A percentile compares a stretch with the other conserved stretches of the same genome.
Evolutionary conservation across 2,797 vertebrate species (phyloP).

Genomic region (Platyrinchus mystaceus): DNA sequence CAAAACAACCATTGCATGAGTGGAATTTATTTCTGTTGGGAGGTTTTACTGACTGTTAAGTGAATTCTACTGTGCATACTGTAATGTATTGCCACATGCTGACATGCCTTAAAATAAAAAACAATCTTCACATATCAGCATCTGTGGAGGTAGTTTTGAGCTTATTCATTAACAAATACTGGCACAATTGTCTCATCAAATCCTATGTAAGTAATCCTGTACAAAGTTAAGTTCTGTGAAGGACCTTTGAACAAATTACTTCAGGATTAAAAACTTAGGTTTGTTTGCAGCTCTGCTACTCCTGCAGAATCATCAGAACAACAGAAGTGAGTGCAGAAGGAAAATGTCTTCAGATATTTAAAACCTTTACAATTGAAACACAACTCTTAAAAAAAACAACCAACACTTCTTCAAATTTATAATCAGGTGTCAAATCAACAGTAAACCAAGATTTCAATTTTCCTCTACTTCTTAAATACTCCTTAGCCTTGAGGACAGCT

Average conservation of each 20-base stretch:
- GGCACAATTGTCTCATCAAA: background rate
- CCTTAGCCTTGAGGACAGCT: background rate
- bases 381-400: background rate
- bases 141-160: background rate
- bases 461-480: background rate
- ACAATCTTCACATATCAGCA: background rate
- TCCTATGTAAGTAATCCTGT: background rate
- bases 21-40: background rate
- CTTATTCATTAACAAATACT: background rate
- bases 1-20: background rate
- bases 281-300: background rate
- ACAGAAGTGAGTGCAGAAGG: background rate
- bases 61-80: background rate
- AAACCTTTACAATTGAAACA: background rate
- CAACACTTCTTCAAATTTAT: background rate
- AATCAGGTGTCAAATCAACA: background rate
- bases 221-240: background rate
- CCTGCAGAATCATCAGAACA: background rate
- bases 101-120: background rate
- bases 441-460: background rate
- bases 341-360: background rate
- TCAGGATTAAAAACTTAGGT: background rate
- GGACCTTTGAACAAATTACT: background rate
- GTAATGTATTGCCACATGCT: background rate
- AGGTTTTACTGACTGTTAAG: background rate